A percentile compares a stretch with the other conserved stretches of the same genome.
phyloP scores from a whole-genome alignment of 2,888 invertebrate species.

The Chouioia cunea region DNA sequence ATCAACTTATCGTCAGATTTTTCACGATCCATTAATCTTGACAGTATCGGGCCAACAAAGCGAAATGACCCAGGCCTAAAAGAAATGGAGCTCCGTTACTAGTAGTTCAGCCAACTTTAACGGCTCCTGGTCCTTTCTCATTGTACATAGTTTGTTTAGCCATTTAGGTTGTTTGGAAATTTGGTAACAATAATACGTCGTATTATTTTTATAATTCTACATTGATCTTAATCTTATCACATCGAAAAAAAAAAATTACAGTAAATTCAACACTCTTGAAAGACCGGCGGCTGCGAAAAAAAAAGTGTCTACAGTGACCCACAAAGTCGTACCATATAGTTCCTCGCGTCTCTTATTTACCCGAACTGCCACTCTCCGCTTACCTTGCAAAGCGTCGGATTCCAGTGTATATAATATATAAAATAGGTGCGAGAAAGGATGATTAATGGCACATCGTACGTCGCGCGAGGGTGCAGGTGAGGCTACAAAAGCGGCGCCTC shows the following conservation, averaged over 20 bases:
- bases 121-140: neutral
- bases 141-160: neutral
- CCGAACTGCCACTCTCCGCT: slow-evolving; percentile 8
- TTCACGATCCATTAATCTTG: slow-evolving; percentile 40
- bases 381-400: slow-evolving; percentile 12
- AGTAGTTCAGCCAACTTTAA: slow-evolving; percentile 8
- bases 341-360: slow-evolving; percentile 44
- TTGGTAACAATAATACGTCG: slow-evolving; percentile 1
- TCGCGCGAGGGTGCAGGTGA: slow-evolving; percentile 22
- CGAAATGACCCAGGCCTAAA: slow-evolving; percentile 1
- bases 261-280: too few relatives aligned
- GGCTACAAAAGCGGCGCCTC: slow-evolving; percentile 22
- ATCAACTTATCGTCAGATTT: slow-evolving; percentile 13
- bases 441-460: slow-evolving; percentile 40
- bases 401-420: slow-evolving; percentile 20
- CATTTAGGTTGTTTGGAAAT: slow-evolving; percentile 15
- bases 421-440: slow-evolving; percentile 30
- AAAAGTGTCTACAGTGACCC: too few relatives aligned
- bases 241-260: too few relatives aligned
- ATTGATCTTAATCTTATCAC: too few relatives aligned
- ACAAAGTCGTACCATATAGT: too few relatives aligned
- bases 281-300: too few relatives aligned
- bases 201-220: too few relatives aligned
- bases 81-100: neutral
- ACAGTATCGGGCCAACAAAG: slow-evolving; percentile 32